phyloP scores from a whole-genome alignment of 23 tunicate genomes.

The Trididemnum nubilum region DNA sequence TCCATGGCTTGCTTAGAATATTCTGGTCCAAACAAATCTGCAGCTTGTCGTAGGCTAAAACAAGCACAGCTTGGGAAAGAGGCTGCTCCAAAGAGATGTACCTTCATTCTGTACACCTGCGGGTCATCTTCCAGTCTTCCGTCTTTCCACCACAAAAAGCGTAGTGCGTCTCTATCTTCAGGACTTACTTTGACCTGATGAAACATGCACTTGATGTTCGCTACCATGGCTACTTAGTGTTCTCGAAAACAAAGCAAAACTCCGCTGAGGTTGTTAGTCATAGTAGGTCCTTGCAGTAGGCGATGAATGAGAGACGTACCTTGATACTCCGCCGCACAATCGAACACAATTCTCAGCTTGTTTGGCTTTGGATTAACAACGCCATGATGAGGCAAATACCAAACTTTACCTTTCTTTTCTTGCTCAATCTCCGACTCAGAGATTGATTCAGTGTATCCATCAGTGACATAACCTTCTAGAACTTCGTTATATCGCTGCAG shows the following conservation, averaged over 20 bases:
- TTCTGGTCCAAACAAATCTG: constrained; percentile 2
- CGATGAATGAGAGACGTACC: constrained; percentile 7
- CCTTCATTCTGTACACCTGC: neutral
- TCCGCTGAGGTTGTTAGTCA: neutral
- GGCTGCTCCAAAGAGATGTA: neutral
- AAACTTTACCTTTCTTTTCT: neutral
- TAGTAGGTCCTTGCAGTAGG: neutral
- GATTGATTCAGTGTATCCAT: neutral
- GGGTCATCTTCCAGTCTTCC: neutral
- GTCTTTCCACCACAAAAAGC: neutral
- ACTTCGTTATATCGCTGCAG: neutral
- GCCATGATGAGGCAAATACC: constrained; percentile 22
- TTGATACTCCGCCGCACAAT: constrained; percentile 9
- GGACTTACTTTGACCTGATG: constrained; percentile 5
- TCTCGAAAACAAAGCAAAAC: constrained; percentile 1
- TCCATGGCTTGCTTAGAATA: neutral
- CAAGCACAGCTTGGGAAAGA: constrained; percentile 6
- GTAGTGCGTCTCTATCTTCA: neutral
- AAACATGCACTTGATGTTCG: neutral
- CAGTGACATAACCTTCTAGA: neutral
- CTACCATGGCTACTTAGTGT: neutral
- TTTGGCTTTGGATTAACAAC: constrained; percentile 19
- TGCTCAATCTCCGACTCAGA: neutral
- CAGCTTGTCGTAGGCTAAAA: neutral
- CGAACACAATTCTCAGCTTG: constrained; percentile 22